phyloP scores from a whole-genome alignment of 2,113 vertebrate species.

The Zosterops japonicus region DNA sequence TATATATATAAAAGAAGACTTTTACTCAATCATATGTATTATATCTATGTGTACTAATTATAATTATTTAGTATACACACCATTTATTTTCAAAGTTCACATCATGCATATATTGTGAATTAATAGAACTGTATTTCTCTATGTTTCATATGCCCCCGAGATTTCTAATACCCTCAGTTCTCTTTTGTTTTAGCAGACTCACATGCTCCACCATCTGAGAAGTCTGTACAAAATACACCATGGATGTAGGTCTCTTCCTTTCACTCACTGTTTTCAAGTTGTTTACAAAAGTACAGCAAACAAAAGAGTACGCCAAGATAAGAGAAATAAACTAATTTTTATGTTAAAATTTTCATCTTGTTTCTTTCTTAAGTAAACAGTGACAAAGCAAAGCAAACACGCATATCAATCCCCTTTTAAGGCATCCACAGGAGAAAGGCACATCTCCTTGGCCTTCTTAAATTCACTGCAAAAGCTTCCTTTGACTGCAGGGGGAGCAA shows the following conservation, averaged over 20 bases:
- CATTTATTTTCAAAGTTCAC: not conserved
- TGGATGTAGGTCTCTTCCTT: not conserved
- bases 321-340: not conserved
- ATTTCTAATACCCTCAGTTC: not conserved
- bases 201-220: not conserved
- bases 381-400: not conserved
- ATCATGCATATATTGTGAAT: not conserved
- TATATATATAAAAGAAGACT: not conserved
- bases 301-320: not conserved
- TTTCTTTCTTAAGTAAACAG: not conserved
- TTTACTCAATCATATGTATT: not conserved
- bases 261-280: not conserved
- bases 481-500: constrained; percentile 45
- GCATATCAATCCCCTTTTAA: not conserved
- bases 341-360: not conserved
- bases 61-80: not conserved
- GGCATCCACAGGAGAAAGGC: not conserved
- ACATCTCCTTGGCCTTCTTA: not conserved
- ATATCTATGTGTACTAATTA: not conserved
- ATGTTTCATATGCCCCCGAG: not conserved
- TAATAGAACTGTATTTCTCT: not conserved
- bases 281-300: not conserved
- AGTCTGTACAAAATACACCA: not conserved
- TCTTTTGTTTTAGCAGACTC: not conserved
- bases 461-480: not conserved